Base-by-base conservation (phyloP, 2,888 invertebrate genomes). In the Tachystola acroxantha region DNA sequence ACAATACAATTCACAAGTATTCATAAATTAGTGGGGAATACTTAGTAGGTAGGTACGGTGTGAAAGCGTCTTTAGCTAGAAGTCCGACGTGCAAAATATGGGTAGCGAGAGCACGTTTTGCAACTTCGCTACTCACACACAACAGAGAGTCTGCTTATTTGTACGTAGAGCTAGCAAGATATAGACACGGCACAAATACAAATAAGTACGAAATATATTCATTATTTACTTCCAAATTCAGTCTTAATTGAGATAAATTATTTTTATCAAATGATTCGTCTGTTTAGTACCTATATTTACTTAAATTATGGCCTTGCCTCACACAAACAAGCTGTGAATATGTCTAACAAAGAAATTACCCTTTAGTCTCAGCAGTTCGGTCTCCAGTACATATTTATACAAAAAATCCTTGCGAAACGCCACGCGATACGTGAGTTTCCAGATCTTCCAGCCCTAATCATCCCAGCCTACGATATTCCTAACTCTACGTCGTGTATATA, bases 51-150 rank as follows among this genome's bases (percentile, higher is more conserved):
- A 6, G 24, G 7, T 24, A 24, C 24, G 7, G 13, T 48, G 50
- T 40, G 50, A 19, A 39, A 16, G 33, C 27, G 25, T 35, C 50
- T 38, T n/a, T 57, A 54, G 56, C 46, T 46, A 44, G 40, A 37
- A n/a, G 47, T 39, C 34, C 45, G 59, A 53, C 57, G 59, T 41
- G 50, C 47, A 48, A 69, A 60, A 64, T 66, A 68, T 66, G 54
- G 54, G 46, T 46, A 42, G 52, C 26, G 38, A 40, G 42, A 53
- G 60, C 57, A 58, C 62, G 60, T 56, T 58, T 52, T 49, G 57
- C 57, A 62, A 63, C 55, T 60, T 50, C 48, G 49, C 57, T 53
- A 46, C 54, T 57, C 50, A 40, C 50, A 48, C 50, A 48, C 48
- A 48, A 58, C 50, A 52, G 43, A 10, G 43, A 32, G 22, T 41